Evolutionary conservation across 2,113 vertebrate species (phyloP).

Genomic region (Apeltes quadracus): DNA sequence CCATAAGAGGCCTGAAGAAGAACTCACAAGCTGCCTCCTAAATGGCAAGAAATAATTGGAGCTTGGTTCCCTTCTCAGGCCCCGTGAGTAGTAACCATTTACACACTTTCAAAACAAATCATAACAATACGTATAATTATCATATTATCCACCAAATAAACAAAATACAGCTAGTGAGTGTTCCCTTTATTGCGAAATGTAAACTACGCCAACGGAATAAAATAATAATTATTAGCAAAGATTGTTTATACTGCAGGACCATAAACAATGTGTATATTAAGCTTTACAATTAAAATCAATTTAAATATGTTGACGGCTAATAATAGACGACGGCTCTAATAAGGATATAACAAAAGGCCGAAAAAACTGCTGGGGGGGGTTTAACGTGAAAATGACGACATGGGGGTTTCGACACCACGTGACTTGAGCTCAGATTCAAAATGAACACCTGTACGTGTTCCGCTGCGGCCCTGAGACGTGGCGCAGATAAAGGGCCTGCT

Average conservation of each 20-base stretch:
- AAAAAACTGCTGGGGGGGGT: background rate
- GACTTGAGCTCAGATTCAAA: conserved; percentile 20
- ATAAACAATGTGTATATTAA: conserved; percentile 1
- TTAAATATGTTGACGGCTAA: background rate
- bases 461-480: conserved; percentile 21
- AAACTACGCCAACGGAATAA: background rate
- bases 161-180: background rate
- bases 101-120: conserved; percentile 18
- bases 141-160: conserved; percentile 9
- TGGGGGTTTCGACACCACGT: background rate
- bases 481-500: conserved; percentile 3
- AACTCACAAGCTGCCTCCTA: conserved; percentile 33
- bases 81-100: background rate
- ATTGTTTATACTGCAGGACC: background rate
- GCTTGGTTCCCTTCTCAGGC: conserved; percentile 7
- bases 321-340: background rate
- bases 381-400: background rate
- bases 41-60: conserved; percentile 36
- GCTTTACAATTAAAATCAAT: background rate
- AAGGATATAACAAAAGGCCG: too few relatives aligned
- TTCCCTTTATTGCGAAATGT: conserved; percentile 4
- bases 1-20: conserved; percentile 52
- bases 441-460: conserved; percentile 53
- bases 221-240: conserved; percentile 22
- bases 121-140: conserved; percentile 3